Evolutionary conservation across 2,888 invertebrate species (phyloP), one percentile per base, ranked within the genome.

Genomic region (Tolmerus cingulatus): DNA sequence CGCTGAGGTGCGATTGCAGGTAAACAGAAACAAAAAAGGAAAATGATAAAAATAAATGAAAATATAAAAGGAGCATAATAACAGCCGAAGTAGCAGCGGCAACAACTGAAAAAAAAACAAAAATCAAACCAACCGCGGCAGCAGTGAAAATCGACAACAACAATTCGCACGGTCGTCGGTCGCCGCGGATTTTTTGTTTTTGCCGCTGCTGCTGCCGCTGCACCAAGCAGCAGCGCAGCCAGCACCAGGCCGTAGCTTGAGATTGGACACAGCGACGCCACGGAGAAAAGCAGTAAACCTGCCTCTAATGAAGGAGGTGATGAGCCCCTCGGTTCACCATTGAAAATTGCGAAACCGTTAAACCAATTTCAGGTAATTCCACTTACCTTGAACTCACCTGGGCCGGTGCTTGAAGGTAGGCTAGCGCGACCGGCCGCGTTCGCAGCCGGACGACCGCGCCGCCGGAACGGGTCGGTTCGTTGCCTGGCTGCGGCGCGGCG

Each of bases 311-410:
- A 85, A 85, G 85, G 74, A 85, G 85, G 85, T 85, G 85, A 85
- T 85, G 85, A 85, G 85, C 85, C 74, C 27, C 66, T 74, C 85
- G 57, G 85, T 30, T 85, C 85, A 77, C 82, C 87, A 88, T 76
- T 88, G 84, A 84, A 87, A 86, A 88, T 88, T 86, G 87, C 87
- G 74, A 87, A 79, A 88, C 88, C 88, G 88, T 88, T 88, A 88
- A 85, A 86, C 79, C 77, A 81, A 87, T 88, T 88, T 87, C 88
- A 87, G 77, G 74, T 86, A 87, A 86, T 88, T 86, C 87, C 74
- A 51, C 85, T 85, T 85, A 74, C 85, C 85, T 85, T 85, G 85
- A 85, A 85, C 85, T 85, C 85, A 43, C 85, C 85, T 74, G 30
- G 74, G 74, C 57, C 74, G 74, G 43, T 85, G 74, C 74, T 51